A percentile compares a stretch with the other conserved stretches of the same genome.
Conservation (phyloP, 2,888 invertebrate species). For the Zeuzera pyrina region DNA sequence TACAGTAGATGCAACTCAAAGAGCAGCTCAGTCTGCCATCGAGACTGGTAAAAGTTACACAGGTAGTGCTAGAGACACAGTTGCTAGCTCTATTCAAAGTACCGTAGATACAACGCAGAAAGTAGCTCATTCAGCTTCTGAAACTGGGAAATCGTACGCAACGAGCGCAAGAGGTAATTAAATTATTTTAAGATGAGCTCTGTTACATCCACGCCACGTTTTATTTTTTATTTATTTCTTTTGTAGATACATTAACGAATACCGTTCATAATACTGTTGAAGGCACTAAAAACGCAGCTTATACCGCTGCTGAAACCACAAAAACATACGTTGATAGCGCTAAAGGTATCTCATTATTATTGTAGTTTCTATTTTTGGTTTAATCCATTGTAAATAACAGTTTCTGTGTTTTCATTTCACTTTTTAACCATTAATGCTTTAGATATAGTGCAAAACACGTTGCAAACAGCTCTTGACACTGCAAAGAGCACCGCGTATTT, state of each 20-base stretch:
- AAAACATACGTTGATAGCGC: conserved; percentile 41
- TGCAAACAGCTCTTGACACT: conserved; percentile 36
- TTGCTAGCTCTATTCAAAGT: conserved; percentile 11
- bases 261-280: conserved; percentile 35
- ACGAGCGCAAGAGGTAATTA: conserved; percentile 16
- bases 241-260: conserved; percentile 38
- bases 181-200: too few relatives aligned
- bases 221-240: too few relatives aligned
- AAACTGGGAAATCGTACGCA: conserved; percentile 13
- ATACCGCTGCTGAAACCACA: conserved; percentile 35
- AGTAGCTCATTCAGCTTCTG: conserved; percentile 9
- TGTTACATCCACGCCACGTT: too few relatives aligned
- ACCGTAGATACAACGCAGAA: conserved; percentile 13
- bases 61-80: conserved; percentile 7
- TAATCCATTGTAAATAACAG: too few relatives aligned
- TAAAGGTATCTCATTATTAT: conserved; percentile 34
- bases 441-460: conserved; percentile 44
- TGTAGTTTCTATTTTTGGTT: neutral
- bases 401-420: too few relatives aligned
- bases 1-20: conserved; percentile 11
- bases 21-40: conserved; percentile 8
- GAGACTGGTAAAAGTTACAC: conserved; percentile 8
- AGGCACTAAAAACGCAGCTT: conserved; percentile 36
- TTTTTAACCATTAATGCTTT: conserved; percentile 28
- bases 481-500: conserved; percentile 37